Conservation (phyloP, 2,113 vertebrate species). For the Meriones unguiculatus region DNA sequence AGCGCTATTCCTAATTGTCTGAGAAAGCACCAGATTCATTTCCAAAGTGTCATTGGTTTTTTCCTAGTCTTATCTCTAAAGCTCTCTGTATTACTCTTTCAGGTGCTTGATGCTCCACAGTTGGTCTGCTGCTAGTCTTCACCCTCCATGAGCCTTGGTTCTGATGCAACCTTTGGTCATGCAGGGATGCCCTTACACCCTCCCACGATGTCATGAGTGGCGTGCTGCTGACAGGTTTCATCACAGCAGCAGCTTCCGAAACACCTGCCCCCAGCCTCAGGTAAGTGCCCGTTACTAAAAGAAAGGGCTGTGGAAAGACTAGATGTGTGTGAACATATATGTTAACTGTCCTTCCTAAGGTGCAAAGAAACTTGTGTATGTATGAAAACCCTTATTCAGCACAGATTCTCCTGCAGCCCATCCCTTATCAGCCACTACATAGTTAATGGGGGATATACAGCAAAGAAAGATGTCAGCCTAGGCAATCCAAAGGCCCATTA, state of each 20-base stretch:
- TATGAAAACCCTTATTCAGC: neutral
- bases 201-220: conserved; percentile 88
- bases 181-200: conserved; percentile 87
- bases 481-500: neutral
- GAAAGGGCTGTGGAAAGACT: neutral
- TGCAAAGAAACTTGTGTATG: neutral
- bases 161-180: conserved; percentile 90
- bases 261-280: conserved; percentile 80
- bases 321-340: conserved; percentile 11
- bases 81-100: conserved; percentile 64
- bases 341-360: conserved; percentile 12
- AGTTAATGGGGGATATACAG: neutral
- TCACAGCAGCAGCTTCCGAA: conserved; percentile 76
- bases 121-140: conserved; percentile 43
- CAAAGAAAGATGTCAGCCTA: neutral
- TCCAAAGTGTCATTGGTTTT: too few species aligned
- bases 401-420: neutral
- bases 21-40: too few species aligned
- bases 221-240: conserved; percentile 54
- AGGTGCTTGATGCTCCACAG: conserved; percentile 76
- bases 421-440: neutral
- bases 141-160: conserved; percentile 80
- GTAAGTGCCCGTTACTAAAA: conserved; percentile 80
- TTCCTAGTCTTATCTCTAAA: conserved; percentile 40
- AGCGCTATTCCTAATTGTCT: too few species aligned